phyloP scores from a whole-genome alignment of 2,113 vertebrate genomes.

The Hystrix brachyura region DNA sequence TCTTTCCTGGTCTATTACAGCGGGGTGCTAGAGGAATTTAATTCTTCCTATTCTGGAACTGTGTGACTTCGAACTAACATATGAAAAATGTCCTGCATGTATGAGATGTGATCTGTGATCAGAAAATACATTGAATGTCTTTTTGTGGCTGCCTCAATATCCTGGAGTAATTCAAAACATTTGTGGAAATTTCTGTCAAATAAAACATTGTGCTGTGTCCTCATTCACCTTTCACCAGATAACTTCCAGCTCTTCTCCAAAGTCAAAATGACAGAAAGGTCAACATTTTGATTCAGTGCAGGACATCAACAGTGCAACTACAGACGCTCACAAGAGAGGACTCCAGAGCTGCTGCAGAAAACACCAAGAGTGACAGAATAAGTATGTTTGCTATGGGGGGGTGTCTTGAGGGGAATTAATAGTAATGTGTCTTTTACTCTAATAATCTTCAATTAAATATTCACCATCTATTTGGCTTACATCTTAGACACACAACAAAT shows the following conservation, averaged over 20 bases:
- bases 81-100: neutral
- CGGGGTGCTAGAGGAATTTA: fast-evolving
- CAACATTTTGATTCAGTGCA: neutral
- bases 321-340: neutral
- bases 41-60: neutral
- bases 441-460: neutral
- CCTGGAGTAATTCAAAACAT: no score
- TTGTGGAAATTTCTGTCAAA: no score
- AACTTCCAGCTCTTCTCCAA: neutral
- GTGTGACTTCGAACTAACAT: neutral
- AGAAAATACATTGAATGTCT: no score
- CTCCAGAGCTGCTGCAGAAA: neutral
- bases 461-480: neutral
- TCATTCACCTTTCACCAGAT: no score
- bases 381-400: neutral
- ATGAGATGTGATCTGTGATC: no score
- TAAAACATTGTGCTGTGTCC: no score
- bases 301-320: neutral
- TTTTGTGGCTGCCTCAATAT: no score
- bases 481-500: neutral
- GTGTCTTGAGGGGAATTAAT: neutral
- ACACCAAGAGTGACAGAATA: neutral
- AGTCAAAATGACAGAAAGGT: neutral
- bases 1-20: neutral
- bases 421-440: neutral